A percentile compares a stretch with the other conserved stretches of the same genome.
Evolutionary conservation across 2,797 vertebrate genomes (phyloP).

Genomic region (Capromys pilorides): DNA sequence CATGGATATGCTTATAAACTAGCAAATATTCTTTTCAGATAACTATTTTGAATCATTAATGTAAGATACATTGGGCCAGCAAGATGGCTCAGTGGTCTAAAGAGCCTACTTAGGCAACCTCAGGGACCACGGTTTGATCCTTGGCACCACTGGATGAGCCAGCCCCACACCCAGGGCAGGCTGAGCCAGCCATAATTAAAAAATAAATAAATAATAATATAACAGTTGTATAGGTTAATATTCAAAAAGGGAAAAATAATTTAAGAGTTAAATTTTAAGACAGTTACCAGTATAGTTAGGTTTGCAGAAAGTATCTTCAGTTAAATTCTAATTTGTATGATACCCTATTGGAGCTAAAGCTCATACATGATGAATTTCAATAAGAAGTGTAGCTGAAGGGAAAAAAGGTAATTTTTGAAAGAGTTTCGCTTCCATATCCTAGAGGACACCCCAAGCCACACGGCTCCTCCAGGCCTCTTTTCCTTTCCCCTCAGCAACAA

Average conservation of each 20-base stretch:
- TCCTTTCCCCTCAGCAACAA: background rate
- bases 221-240: constrained; percentile 40
- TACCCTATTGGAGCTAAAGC: background rate
- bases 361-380: background rate
- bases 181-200: too few relatives aligned
- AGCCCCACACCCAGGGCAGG: too few relatives aligned
- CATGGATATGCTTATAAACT: constrained; percentile 56
- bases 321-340: background rate
- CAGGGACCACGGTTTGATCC: too few relatives aligned
- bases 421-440: background rate
- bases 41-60: constrained; percentile 49
- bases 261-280: constrained; percentile 37
- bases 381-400: background rate
- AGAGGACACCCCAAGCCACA: background rate
- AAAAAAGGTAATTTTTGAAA: background rate
- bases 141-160: too few relatives aligned
- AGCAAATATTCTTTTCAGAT: constrained; percentile 2
- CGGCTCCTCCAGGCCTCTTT: background rate
- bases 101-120: background rate
- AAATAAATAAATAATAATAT: background rate
- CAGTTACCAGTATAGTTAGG: background rate
- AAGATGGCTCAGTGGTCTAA: too few relatives aligned
- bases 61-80: background rate
- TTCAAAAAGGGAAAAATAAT: background rate
- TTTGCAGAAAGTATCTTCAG: background rate